Conservation (phyloP, 2,888 invertebrate genomes). For the Drosophila histrio region DNA sequence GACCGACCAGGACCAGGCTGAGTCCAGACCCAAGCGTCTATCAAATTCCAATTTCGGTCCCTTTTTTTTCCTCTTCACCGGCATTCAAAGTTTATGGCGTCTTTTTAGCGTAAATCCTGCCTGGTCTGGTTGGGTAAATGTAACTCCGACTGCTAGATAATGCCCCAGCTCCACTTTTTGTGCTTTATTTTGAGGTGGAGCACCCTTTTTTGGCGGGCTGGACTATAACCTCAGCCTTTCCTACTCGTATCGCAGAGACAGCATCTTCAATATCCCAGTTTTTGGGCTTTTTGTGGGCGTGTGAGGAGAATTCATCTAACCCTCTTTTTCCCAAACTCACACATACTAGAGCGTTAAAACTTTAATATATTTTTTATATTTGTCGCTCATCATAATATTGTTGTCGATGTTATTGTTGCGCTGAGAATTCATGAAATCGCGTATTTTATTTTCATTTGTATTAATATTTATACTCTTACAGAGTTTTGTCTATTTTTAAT, state of each 20-base stretch:
- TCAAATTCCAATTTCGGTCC: slow-evolving; percentile 80
- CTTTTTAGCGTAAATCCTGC: slow-evolving; percentile 80
- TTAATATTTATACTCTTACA: slow-evolving; percentile 8
- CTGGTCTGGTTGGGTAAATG: slow-evolving; percentile 27
- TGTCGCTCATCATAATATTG: slow-evolving; percentile 26
- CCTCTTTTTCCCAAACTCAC: neutral
- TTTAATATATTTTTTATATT: slow-evolving; percentile 41
- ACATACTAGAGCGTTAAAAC: neutral
- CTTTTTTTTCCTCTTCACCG: slow-evolving; percentile 55
- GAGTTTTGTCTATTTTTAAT: neutral
- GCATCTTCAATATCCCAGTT: slow-evolving; percentile 58
- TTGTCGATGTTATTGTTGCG: neutral
- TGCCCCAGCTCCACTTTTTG: neutral
- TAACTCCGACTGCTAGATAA: slow-evolving; percentile 17
- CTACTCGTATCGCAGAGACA: slow-evolving; percentile 23
- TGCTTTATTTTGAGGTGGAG: slow-evolving; percentile 17
- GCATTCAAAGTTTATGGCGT: slow-evolving; percentile 76
- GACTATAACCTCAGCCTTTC: slow-evolving; percentile 24
- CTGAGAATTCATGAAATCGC: slow-evolving; percentile 1
- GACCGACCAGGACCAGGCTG: slow-evolving; percentile 26
- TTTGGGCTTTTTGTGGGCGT: neutral
- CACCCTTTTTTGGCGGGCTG: slow-evolving; percentile 42
- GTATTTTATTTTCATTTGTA: slow-evolving; percentile 13
- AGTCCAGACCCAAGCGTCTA: slow-evolving; percentile 64
- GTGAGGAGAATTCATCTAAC: neutral